Evolutionary conservation across 2,113 vertebrate species (phyloP).

Genomic region (Notarius lentiginosus): DNA sequence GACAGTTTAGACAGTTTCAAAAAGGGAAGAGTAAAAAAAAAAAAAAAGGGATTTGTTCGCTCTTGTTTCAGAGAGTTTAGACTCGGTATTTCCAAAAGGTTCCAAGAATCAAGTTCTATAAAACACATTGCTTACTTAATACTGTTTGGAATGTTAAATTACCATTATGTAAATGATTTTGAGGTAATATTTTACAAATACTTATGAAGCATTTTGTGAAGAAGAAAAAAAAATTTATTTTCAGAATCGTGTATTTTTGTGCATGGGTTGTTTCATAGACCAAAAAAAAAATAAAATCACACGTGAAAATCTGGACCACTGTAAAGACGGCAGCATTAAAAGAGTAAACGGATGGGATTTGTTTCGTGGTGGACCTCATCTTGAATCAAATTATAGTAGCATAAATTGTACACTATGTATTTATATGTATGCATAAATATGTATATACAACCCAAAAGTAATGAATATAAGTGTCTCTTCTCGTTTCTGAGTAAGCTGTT

Average conservation of each 20-base stretch:
- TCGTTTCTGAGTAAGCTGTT: constrained; percentile 26
- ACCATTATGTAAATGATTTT: not conserved
- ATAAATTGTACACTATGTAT: constrained; percentile 51
- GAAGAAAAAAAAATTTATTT: not conserved
- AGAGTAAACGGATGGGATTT: not conserved
- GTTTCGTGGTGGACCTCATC: not conserved
- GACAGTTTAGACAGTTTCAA: constrained; percentile 4
- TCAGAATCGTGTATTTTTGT: constrained; percentile 1
- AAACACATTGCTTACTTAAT: not conserved
- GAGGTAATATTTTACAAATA: not conserved
- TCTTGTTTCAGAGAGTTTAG: constrained; percentile 14
- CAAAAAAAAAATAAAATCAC: not conserved
- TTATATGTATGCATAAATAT: constrained; percentile 52
- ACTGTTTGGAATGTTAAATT: not conserved
- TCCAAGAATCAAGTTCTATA: not conserved
- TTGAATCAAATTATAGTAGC: constrained; percentile 24
- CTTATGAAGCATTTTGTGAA: not conserved
- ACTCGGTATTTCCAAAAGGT: not conserved
- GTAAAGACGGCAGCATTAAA: not conserved
- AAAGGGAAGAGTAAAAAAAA: not conserved
- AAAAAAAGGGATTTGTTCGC: not conserved
- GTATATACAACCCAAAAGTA: constrained; percentile 48
- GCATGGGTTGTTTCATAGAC: not conserved
- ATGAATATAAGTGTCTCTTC: constrained; percentile 33
- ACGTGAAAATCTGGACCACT: not conserved